Percentiles rank a stretch among this genome's conserved stretches.
phyloP scores from a whole-genome alignment of 2,113 vertebrate genomes.

The Phycodurus eques region DNA sequence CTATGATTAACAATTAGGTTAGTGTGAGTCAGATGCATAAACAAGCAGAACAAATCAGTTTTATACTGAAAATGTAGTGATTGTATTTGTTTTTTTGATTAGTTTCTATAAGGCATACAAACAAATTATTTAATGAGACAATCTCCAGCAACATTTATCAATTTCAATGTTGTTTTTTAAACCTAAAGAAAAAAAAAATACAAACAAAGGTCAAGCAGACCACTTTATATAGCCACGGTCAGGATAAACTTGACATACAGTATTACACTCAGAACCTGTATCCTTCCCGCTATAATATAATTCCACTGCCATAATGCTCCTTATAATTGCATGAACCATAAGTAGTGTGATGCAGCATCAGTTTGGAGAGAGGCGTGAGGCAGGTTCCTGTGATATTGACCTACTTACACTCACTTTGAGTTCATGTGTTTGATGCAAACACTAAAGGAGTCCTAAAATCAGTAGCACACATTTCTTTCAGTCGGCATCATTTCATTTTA shows the following conservation, averaged over 20 bases:
- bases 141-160: not conserved
- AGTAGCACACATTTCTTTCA: constrained; percentile 12
- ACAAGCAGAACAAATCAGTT: not conserved
- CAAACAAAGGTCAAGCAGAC: not conserved
- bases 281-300: not conserved
- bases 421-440: constrained; percentile 38
- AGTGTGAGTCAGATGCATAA: not conserved
- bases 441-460: constrained; percentile 21
- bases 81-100: not conserved
- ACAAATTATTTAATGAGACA: not conserved
- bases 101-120: not conserved
- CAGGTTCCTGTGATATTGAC: constrained; percentile 63
- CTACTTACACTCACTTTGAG: constrained; percentile 54
- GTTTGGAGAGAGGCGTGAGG: constrained; percentile 39
- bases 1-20: not conserved
- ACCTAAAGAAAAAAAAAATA: not conserved
- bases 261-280: not conserved
- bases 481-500: not conserved
- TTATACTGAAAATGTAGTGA: not conserved
- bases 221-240: not conserved
- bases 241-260: not conserved
- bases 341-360: constrained; percentile 32
- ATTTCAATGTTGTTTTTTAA: not conserved
- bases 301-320: not conserved
- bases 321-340: constrained; percentile 19